Conservation (phyloP, 2,797 vertebrate species). For the Erethizon dorsatum region DNA sequence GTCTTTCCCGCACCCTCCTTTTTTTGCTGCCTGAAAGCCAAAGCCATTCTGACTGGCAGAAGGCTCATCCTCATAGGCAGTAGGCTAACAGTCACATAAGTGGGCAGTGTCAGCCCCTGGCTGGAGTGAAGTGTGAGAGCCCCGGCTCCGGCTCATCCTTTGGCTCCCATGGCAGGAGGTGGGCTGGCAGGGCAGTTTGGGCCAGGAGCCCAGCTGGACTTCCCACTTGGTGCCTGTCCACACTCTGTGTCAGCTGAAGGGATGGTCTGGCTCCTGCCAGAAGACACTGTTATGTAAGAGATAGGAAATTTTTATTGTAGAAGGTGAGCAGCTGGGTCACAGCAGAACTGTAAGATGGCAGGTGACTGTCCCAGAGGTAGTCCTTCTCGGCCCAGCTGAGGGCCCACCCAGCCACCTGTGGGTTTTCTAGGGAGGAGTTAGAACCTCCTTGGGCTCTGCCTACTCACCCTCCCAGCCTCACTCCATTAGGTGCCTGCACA, state of each 20-base stretch:
- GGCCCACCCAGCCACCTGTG: neutral
- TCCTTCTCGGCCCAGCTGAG: neutral
- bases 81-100: neutral
- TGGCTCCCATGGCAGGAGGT: neutral
- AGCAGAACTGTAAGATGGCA: neutral
- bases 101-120: neutral
- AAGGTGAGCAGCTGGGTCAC: neutral
- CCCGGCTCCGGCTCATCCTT: neutral
- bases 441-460: neutral
- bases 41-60: neutral
- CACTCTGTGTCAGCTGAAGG: neutral
- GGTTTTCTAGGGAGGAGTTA: neutral
- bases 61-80: neutral
- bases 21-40: neutral
- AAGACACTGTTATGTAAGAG: neutral
- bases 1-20: neutral
- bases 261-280: neutral
- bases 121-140: neutral
- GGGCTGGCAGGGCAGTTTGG: neutral
- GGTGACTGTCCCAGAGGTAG: neutral
- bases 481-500: neutral
- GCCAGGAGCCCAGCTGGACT: rapidly evolving
- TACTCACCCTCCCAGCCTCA: neutral
- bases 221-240: neutral
- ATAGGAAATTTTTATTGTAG: neutral